phyloP scores from a whole-genome alignment of 2,113 vertebrate species.

The Pomatostomus ruficeps region DNA sequence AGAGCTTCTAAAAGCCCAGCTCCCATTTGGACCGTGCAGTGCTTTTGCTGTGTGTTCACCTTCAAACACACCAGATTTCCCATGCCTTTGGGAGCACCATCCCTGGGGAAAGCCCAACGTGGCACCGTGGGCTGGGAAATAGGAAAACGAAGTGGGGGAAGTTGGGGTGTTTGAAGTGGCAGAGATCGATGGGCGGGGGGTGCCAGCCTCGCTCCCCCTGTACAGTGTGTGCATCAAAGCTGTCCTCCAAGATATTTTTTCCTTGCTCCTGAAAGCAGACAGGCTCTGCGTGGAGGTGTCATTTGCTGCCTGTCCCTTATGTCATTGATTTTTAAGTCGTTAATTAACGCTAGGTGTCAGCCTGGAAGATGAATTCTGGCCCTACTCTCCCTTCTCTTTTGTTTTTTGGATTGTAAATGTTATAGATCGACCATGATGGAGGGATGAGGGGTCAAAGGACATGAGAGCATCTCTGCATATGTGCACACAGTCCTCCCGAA shows the following conservation, averaged over 20 bases:
- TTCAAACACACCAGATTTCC: too few species aligned
- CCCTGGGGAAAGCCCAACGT: rapidly evolving
- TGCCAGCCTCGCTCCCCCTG: not conserved
- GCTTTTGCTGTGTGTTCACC: not conserved
- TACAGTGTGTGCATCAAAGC: not conserved
- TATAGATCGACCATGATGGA: constrained; percentile 81
- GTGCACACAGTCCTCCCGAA: constrained; percentile 3
- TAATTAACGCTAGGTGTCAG: constrained; percentile 83
- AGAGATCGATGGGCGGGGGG: constrained; percentile 1
- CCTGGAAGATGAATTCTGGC: constrained; percentile 78
- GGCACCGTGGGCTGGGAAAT: not conserved
- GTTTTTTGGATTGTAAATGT: constrained; percentile 81
- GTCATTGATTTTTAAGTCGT: constrained; percentile 83
- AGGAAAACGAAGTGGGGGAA: not conserved
- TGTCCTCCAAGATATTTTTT: constrained; percentile 46
- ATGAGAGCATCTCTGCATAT: constrained; percentile 56
- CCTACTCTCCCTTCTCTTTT: constrained; percentile 68
- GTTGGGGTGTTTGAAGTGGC: not conserved
- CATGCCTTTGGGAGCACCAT: rapidly evolving
- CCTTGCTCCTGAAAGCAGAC: constrained; percentile 38
- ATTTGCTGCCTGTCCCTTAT: constrained; percentile 79
- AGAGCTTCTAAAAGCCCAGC: not conserved
- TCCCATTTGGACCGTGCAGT: not conserved
- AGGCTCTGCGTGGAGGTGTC: constrained; percentile 69
- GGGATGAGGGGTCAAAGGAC: constrained; percentile 74